Evolutionary conservation across 2,113 vertebrate genomes (phyloP).

Genomic region (Cichladusa arquata): DNA sequence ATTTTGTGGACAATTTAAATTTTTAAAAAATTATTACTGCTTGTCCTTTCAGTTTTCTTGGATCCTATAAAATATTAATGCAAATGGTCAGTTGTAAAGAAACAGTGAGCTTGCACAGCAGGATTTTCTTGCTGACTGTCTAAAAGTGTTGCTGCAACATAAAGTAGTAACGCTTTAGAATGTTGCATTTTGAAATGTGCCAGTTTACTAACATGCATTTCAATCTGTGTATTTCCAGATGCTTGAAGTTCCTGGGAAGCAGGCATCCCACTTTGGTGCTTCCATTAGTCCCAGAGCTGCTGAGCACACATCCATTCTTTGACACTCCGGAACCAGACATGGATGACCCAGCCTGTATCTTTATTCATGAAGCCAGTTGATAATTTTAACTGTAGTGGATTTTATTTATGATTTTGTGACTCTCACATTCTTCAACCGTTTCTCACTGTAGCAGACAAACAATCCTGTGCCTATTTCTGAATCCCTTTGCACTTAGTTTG

Average conservation of each 20-base stretch:
- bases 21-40: neutral
- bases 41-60: neutral
- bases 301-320: constrained; percentile 96
- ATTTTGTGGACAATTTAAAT: neutral
- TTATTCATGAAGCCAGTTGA: constrained; percentile 4
- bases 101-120: neutral
- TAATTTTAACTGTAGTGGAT: neutral
- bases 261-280: constrained; percentile 93
- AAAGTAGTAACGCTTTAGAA: neutral
- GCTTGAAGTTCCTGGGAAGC: constrained; percentile 91
- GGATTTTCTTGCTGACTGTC: neutral
- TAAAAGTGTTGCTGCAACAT: neutral
- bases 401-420: neutral
- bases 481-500: neutral
- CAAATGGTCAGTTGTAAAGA: neutral
- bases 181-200: neutral
- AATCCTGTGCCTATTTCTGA: neutral
- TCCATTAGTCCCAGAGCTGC: constrained; percentile 92
- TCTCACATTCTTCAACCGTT: neutral
- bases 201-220: neutral
- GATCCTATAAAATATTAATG: neutral
- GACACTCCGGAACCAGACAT: constrained; percentile 97
- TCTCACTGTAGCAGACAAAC: neutral
- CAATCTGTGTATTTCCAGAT: constrained; percentile 73
- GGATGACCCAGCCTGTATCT: constrained; percentile 99